A percentile compares a stretch with the other conserved stretches of the same genome.
Evolutionary conservation across 2,113 vertebrate genomes (phyloP).

Genomic region (Tychaedon coryphoeus): DNA sequence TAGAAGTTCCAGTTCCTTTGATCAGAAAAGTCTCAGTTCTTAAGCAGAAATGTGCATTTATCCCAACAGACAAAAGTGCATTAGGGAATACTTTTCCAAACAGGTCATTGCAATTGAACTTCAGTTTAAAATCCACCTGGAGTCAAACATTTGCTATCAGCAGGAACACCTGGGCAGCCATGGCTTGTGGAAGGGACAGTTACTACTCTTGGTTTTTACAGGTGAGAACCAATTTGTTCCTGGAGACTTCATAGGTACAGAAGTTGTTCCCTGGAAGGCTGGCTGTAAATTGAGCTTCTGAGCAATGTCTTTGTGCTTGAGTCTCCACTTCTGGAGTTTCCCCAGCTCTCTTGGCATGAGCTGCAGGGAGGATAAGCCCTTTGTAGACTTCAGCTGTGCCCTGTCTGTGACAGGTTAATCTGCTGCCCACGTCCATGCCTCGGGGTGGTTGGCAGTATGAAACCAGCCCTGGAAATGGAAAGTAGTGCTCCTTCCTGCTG

Average conservation of each 20-base stretch:
- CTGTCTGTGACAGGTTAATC: background rate
- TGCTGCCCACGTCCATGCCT: background rate
- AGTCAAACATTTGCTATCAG: background rate
- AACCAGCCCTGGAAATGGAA: background rate
- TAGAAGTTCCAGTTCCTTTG: background rate
- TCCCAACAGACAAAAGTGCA: background rate
- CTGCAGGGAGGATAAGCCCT: background rate
- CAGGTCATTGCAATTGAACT: background rate
- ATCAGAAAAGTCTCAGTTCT: background rate
- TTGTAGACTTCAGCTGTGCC: background rate
- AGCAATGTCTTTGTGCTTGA: background rate
- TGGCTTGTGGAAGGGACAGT: background rate
- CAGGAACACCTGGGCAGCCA: background rate
- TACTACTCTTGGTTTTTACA: background rate
- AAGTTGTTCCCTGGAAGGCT: background rate
- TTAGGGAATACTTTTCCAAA: background rate
- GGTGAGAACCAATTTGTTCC: background rate
- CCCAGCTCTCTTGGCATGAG: background rate
- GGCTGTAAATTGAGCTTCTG: background rate
- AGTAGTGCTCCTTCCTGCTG: background rate
- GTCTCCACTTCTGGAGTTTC: background rate
- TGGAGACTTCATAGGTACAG: background rate
- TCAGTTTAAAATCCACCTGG: background rate
- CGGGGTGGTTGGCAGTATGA: fast-evolving
- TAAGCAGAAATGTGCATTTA: background rate